phyloP scores from a whole-genome alignment of 1,140 invertebrate genomes.

The Brachionus paranguensis region DNA sequence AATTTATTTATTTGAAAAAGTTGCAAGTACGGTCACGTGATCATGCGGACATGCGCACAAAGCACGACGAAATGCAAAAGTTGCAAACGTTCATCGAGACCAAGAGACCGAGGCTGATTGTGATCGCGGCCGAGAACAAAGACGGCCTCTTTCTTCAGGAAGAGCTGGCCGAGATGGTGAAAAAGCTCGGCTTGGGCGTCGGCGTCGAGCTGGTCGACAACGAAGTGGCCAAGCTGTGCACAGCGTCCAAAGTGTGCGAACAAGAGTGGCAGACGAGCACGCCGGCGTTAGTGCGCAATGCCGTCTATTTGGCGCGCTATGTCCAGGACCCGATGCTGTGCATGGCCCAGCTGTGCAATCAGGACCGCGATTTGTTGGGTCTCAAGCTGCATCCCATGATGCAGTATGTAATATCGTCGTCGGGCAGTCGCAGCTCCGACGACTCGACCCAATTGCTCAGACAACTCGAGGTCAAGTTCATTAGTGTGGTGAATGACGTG shows the following conservation, averaged over 20 bases:
- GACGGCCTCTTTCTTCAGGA: conserved; percentile 72
- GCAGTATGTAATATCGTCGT: conserved; percentile 46
- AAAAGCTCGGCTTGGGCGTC: conserved; percentile 62
- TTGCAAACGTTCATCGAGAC: conserved; percentile 76
- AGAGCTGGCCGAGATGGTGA: conserved; percentile 64
- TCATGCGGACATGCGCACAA: neutral
- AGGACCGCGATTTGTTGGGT: conserved; percentile 90
- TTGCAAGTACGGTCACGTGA: neutral
- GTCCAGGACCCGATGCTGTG: conserved; percentile 93
- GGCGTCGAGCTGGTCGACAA: conserved; percentile 86
- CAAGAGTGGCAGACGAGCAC: conserved; percentile 73
- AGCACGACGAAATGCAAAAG: conserved; percentile 73
- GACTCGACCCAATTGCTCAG: neutral
- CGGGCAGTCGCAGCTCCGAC: neutral
- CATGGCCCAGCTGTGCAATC: conserved; percentile 86
- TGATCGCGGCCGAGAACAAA: conserved; percentile 74
- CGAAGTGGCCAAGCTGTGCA: conserved; percentile 66
- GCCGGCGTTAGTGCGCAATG: conserved; percentile 76
- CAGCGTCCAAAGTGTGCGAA: neutral
- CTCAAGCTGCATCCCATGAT: conserved; percentile 81
- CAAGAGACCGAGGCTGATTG: conserved; percentile 89
- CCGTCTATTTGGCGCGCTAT: conserved; percentile 80
- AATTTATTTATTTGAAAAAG: neutral
- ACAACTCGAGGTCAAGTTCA: conserved; percentile 78
- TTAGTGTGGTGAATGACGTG: conserved; percentile 87